Evolutionary conservation across 2,113 vertebrate genomes (phyloP), one percentile per base, ranked within the genome.

Genomic region (Corvus moneduloides): DNA sequence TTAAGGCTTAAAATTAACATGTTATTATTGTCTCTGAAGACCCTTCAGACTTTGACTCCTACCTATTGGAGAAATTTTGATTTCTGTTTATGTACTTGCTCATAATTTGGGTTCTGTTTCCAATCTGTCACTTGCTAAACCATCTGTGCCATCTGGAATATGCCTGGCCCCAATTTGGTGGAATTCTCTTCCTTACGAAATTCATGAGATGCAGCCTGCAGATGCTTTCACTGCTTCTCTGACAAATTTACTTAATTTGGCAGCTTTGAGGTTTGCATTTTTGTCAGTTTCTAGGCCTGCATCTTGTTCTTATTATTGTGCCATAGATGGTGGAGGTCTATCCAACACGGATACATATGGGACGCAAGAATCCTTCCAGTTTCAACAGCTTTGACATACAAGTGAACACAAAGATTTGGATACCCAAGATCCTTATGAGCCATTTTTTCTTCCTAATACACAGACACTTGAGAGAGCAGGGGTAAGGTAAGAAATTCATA

Each of bases 51-150:
- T 95, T 94, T 59, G 66, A 82, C 83, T 95, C 85, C 63, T 96
- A 94, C 91, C 97, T 97, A 94, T 81, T 97, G 96, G 88, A 95
- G 89, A 96, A 94, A 89, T 92, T 91, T 67, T 87, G 59, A 88
- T 88, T 94, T 96, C 74, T 97, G 95, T 98, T 98, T 97, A 96
- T 11, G 35, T 93, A 96, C 74, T 94, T 96, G 89, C 78, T 88
- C 92, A 90, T 95, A 96, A 97, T 97, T 97, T 96, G 93, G 75
- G 95, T 96, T 97, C 90, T 98, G 93, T 97, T 97, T 97, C 95
- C 88, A 97, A 86, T 97, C 94, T 97, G 95, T 94, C 96, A 94
- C 93, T 98, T 92, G 90, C 85, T 94, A 94, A 96, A 93, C 97
- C 96, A 97, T 97, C 96, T 97, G 97, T 55, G 85, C 91, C 94